Evolutionary conservation across 2,113 vertebrate species (phyloP).

Genomic region (Forbesichthys papilliferus): DNA sequence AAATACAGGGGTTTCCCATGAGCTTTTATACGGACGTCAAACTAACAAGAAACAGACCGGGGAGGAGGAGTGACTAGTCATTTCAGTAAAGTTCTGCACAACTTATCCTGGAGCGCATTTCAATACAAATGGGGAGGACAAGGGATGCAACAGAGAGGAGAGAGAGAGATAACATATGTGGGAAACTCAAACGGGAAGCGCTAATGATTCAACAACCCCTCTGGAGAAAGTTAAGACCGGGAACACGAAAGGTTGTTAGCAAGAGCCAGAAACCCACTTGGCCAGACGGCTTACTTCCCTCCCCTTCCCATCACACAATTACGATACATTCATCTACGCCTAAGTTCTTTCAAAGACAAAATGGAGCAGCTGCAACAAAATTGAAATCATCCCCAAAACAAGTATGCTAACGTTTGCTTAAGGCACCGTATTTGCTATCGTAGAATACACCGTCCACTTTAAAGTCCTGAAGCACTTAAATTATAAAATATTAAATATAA

Average conservation of each 20-base stretch:
- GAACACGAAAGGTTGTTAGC: not conserved
- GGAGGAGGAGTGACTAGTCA: constrained; percentile 12
- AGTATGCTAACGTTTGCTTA: no score
- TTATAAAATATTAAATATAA: not conserved
- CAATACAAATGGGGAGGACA: not conserved
- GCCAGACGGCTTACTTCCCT: constrained; percentile 17
- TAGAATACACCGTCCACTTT: no score
- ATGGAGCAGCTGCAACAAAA: no score
- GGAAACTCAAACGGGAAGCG: constrained; percentile 52
- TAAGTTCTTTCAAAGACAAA: no score
- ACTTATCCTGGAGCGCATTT: not conserved
- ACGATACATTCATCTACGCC: not conserved
- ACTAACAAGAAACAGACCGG: not conserved
- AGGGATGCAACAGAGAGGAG: not conserved
- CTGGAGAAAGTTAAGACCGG: constrained; percentile 32
- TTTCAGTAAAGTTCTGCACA: not conserved
- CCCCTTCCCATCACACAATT: not conserved
- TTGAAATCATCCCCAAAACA: no score
- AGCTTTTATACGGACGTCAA: not conserved
- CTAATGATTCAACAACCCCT: constrained; percentile 55
- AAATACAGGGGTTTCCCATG: not conserved
- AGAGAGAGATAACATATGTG: constrained; percentile 53
- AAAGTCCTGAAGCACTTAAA: not conserved
- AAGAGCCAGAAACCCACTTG: not conserved
- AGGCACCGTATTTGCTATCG: no score